Conservation (phyloP, 2,888 invertebrate genomes). For the Neoaliturus tenellus region DNA sequence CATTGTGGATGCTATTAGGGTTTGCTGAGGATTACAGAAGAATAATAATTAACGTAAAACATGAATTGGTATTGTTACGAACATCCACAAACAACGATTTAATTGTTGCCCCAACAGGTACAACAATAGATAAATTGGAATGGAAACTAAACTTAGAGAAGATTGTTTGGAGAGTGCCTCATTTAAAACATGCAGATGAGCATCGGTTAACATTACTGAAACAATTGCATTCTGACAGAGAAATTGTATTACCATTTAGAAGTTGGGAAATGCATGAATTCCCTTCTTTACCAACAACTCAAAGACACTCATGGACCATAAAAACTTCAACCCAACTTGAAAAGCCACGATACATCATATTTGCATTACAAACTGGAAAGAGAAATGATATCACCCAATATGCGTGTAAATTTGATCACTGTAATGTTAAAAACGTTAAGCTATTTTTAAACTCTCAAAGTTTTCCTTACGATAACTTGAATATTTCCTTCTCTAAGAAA, state of each 20-base stretch:
- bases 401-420: constrained; percentile 65
- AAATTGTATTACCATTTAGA: constrained; percentile 67
- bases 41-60: constrained; percentile 70
- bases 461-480: constrained; percentile 70
- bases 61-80: constrained; percentile 69
- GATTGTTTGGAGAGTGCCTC: constrained; percentile 65
- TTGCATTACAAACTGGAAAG: constrained; percentile 70
- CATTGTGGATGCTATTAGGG: constrained; percentile 69
- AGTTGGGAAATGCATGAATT: constrained; percentile 71
- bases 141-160: constrained; percentile 60
- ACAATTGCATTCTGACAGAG: constrained; percentile 62
- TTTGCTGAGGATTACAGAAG: constrained; percentile 70
- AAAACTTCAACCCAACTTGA: constrained; percentile 69
- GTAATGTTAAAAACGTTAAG: constrained; percentile 63
- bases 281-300: constrained; percentile 69
- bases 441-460: constrained; percentile 66
- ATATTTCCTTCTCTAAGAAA: constrained; percentile 67
- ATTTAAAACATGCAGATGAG: constrained; percentile 64
- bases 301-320: constrained; percentile 68
- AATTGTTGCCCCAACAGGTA: constrained; percentile 57
- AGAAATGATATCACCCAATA: constrained; percentile 67
- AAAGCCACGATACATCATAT: constrained; percentile 70
- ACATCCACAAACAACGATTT: constrained; percentile 68
- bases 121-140: constrained; percentile 50
- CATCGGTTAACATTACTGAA: constrained; percentile 65